Evolutionary conservation across 1,140 invertebrate species (phyloP), one percentile per base, ranked within the genome.

Genomic region (Epicauta chinensis): DNA sequence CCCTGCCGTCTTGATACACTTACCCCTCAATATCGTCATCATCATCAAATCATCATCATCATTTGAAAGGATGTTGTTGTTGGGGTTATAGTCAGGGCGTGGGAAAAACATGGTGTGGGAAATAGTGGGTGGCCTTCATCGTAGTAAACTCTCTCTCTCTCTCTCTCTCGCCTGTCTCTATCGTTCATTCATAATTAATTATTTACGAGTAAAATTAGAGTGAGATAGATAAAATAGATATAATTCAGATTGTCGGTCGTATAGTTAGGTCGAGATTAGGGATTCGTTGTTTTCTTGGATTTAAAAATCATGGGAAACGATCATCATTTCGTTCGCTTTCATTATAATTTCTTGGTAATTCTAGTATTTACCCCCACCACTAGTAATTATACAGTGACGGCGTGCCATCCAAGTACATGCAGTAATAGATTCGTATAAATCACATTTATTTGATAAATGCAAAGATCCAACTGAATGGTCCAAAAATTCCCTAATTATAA

Each of bases 81-180:
- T 75, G 78, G 80, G 81, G 81, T 82, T 83, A 82, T 74, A 74
- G 75, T 76, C 76, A 77, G 81, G 81, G 80, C 81, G 81, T 83
- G 82, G 80, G 81, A 83, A 84, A 78, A 83, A 81, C 78, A 78
- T 79, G 78, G 78, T 82, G 81, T 83, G 81, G 81, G 81, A 84
- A 83, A 82, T 79, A 83, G 81, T 82, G 80, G 81, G 81, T 81
- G 80, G 76, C 79, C 77, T 53, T 54, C 14, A 2, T 23, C 17
- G 23, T 23, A 23, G 23, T 23, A 23, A 23, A 23, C 7, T 7
- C 7, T 23, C 23, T 23, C 4, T 23, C 23, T 23, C 23, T 7
- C 4, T 23, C 23, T 23, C 23, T 23, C 4, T 23, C 23, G 23
- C n/a, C n/a, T n/a, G 7, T 23, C 23, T 23, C 23, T 23, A 23